phyloP scores from a whole-genome alignment of 2,113 vertebrate species.

The Antidorcas marsupialis region DNA sequence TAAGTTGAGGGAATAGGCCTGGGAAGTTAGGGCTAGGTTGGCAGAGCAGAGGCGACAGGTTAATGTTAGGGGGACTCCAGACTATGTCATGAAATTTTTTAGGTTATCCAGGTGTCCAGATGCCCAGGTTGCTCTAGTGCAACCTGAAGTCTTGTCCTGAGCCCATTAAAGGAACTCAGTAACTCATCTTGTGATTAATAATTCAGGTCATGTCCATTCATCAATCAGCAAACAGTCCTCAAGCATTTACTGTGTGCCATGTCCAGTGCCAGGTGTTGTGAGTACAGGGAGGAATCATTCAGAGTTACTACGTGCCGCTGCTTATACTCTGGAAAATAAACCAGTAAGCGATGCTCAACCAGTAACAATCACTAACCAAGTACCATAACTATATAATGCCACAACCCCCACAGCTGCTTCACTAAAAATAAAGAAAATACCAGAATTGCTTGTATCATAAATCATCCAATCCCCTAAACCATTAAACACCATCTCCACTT shows the following conservation, averaged over 20 bases:
- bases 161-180: neutral
- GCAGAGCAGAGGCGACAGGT: neutral
- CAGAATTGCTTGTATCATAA: neutral
- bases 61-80: neutral
- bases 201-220: neutral
- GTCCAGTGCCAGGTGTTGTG: neutral
- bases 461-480: neutral
- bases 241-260: neutral
- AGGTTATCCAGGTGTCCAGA: neutral
- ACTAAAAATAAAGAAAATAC: neutral
- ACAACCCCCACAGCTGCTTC: neutral
- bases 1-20: neutral
- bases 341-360: neutral
- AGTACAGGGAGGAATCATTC: neutral
- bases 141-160: neutral
- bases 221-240: neutral
- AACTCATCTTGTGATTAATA: neutral
- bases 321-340: neutral
- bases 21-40: neutral
- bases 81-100: neutral
- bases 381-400: neutral
- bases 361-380: neutral
- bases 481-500: neutral
- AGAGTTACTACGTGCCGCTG: neutral
- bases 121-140: neutral